phyloP scores from a whole-genome alignment of 1,140 invertebrate genomes.

The Rhynchophorus ferrugineus region DNA sequence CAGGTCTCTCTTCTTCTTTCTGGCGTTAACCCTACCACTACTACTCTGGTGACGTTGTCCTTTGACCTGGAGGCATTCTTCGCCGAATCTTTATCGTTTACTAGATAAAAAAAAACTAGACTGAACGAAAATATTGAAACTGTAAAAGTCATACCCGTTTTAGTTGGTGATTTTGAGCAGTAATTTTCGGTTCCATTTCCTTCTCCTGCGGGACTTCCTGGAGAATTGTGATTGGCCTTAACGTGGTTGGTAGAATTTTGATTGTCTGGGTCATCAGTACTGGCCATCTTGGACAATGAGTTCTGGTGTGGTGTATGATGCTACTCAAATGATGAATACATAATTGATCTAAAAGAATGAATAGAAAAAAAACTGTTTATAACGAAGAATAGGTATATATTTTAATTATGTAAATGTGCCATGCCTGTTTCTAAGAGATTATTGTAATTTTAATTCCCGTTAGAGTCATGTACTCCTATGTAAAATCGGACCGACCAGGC shows the following conservation, averaged over 20 bases:
- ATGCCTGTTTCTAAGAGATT: no score
- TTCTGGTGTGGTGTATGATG: neutral
- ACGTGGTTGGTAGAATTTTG: constrained; percentile 25
- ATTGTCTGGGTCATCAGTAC: constrained; percentile 23
- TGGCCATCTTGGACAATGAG: constrained; percentile 17
- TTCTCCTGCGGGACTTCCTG: constrained; percentile 11
- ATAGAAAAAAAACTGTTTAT: no score
- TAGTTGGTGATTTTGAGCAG: constrained; percentile 27
- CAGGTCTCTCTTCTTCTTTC: constrained; percentile 59
- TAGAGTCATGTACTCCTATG: no score
- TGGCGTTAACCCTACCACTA: constrained; percentile 56
- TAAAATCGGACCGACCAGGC: no score
- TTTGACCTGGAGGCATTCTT: constrained; percentile 23
- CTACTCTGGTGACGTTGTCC: constrained; percentile 43
- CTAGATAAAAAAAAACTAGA: neutral
- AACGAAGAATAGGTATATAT: no score
- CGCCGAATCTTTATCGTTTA: neutral
- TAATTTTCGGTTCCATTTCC: constrained; percentile 14
- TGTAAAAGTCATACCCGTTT: constrained; percentile 9
- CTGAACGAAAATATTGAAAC: neutral
- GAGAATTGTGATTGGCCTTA: constrained; percentile 17
- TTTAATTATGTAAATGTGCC: no score
- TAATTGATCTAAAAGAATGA: no score
- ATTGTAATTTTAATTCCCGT: no score
- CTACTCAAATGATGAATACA: neutral